A percentile compares a stretch with the other conserved stretches of the same genome.
Conservation (phyloP, 2,888 invertebrate genomes). For the Volucella bombylans region DNA sequence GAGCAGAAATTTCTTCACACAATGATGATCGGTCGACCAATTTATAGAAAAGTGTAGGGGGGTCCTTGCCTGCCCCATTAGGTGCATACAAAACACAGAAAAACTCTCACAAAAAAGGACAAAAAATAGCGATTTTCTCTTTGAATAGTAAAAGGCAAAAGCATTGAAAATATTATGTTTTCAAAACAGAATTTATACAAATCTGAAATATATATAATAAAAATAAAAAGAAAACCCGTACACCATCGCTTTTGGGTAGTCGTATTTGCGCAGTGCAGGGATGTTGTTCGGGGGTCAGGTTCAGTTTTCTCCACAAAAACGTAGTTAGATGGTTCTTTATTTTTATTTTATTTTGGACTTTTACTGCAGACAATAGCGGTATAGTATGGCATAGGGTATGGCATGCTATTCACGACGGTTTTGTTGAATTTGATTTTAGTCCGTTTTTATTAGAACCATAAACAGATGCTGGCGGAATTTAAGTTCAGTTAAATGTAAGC, state of each 20-base stretch:
- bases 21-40: slow-evolving; percentile 69
- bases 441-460: slow-evolving; percentile 31
- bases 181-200: slow-evolving; percentile 31
- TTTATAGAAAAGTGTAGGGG: slow-evolving; percentile 42
- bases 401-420: no score
- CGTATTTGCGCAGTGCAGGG: slow-evolving; percentile 62
- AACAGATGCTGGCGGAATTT: slow-evolving; percentile 14
- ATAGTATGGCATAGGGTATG: neutral
- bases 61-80: slow-evolving; percentile 16
- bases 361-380: slow-evolving; percentile 9
- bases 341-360: neutral
- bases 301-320: slow-evolving; percentile 15
- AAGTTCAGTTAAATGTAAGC: neutral
- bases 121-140: slow-evolving; percentile 41
- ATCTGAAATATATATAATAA: slow-evolving; percentile 9
- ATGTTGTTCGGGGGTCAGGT: slow-evolving; percentile 44
- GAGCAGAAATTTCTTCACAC: slow-evolving; percentile 62
- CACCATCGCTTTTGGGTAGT: slow-evolving; percentile 21
- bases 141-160: slow-evolving; percentile 61
- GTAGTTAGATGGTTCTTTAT: neutral
- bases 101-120: slow-evolving; percentile 3
- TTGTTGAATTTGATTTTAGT: slow-evolving; percentile 36
- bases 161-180: slow-evolving; percentile 67
- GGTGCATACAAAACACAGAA: slow-evolving; percentile 21
- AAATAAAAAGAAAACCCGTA: neutral